Percentiles rank a stretch among this genome's conserved stretches.
phyloP scores from a whole-genome alignment of 2,113 vertebrate genomes.

The Hippopotamus amphibius region DNA sequence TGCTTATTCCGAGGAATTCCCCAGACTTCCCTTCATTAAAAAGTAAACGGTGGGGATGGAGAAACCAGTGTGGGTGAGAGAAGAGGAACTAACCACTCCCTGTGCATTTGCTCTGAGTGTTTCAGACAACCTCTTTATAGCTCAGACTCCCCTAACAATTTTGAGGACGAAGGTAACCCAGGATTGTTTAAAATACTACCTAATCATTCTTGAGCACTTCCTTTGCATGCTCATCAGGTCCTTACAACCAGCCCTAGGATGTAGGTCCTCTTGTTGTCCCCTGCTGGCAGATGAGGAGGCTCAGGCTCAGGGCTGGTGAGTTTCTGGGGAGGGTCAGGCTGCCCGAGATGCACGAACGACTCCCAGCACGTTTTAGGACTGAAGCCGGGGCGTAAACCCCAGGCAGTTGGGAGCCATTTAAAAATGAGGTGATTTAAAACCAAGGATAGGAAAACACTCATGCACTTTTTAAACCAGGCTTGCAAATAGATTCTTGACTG shows the following conservation, averaged over 20 bases:
- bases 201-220: not conserved
- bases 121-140: not conserved
- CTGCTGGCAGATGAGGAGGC: not conserved
- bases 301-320: not conserved
- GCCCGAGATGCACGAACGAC: not conserved
- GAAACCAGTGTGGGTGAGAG: not conserved
- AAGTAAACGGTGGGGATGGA: not conserved
- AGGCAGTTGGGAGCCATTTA: not conserved
- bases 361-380: not conserved
- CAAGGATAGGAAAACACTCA: not conserved
- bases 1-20: not conserved
- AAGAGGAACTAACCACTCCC: not conserved
- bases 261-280: not conserved
- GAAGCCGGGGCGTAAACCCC: not conserved
- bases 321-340: not conserved
- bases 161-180: not conserved
- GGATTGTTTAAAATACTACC: not conserved
- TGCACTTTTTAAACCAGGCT: not conserved
- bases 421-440: slow-evolving; percentile 14
- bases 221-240: not conserved
- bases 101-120: not conserved
- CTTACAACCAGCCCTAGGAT: not conserved
- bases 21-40: not conserved
- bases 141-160: not conserved
- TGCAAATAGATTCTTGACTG: not conserved